A percentile compares a stretch with the other conserved stretches of the same genome.
Conservation (phyloP, 2,888 invertebrate species). For the Noctua comes region DNA sequence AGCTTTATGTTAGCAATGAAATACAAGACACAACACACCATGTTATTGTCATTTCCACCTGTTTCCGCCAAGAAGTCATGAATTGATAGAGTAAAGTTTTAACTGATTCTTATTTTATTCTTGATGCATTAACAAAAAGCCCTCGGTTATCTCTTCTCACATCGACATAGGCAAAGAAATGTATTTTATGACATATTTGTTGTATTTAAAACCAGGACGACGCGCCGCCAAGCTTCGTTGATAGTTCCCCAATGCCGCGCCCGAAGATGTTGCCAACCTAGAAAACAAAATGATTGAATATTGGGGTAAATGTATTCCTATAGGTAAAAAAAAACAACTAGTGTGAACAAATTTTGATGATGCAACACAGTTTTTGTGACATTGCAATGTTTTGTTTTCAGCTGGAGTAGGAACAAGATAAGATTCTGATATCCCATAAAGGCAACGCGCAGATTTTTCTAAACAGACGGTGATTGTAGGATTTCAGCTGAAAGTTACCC, state of each 20-base stretch:
- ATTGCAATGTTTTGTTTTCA: neutral
- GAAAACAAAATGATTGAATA: constrained; percentile 54
- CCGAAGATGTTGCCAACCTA: constrained; percentile 97
- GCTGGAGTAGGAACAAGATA: neutral
- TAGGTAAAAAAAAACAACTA: neutral
- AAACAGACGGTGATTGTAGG: neutral
- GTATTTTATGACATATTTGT: constrained; percentile 72
- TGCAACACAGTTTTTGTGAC: neutral
- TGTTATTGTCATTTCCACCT: constrained; percentile 45
- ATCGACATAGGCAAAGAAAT: constrained; percentile 78
- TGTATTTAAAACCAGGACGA: constrained; percentile 94
- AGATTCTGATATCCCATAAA: neutral
- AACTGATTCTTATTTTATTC: neutral
- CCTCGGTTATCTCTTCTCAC: constrained; percentile 75
- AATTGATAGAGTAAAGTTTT: neutral
- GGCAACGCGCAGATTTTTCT: neutral
- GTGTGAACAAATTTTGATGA: neutral
- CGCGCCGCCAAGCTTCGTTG: constrained; percentile 96
- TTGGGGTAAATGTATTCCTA: neutral
- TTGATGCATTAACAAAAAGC: constrained; percentile 76
- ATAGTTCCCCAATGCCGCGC: constrained; percentile 96
- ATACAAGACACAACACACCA: constrained; percentile 16
- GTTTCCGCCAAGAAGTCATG: neutral
- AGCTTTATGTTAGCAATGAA: constrained; percentile 20
- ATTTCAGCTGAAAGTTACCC: neutral